Percentiles rank a stretch among this genome's conserved stretches.
Evolutionary conservation across 2,888 invertebrate genomes (phyloP).

Genomic region (Clanis bilineata): DNA sequence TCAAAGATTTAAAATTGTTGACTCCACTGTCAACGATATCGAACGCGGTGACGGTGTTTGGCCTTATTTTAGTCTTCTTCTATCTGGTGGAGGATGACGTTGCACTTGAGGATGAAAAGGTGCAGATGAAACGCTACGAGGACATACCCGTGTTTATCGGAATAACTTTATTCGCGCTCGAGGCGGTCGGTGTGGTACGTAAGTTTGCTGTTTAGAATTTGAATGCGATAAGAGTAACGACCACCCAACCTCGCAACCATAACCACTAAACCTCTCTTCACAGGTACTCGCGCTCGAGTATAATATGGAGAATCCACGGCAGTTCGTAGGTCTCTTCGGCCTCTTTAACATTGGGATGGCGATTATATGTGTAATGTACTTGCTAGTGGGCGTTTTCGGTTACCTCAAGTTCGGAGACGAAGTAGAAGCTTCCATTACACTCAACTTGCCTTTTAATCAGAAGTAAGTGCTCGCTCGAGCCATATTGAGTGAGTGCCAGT

Average conservation of each 20-base stretch:
- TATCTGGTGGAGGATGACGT: conserved; percentile 86
- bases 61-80: conserved; percentile 87
- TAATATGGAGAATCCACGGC: conserved; percentile 92
- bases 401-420: conserved; percentile 90
- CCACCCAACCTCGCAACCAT: not conserved
- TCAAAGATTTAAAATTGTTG: conserved; percentile 87
- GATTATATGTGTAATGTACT: conserved; percentile 88
- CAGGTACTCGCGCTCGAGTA: conserved; percentile 96
- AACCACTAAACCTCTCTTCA: not conserved
- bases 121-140: conserved; percentile 67
- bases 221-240: not conserved
- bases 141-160: conserved; percentile 92
- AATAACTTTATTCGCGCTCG: conserved; percentile 93
- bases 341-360: conserved; percentile 91
- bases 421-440: conserved; percentile 90
- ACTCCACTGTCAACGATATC: conserved; percentile 91
- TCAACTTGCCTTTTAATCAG: conserved; percentile 87
- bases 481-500: not conserved
- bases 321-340: conserved; percentile 89
- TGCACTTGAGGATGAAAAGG: conserved; percentile 65
- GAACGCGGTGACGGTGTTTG: conserved; percentile 87
- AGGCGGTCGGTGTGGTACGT: conserved; percentile 88
- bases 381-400: conserved; percentile 92
- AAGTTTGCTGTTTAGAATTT: not conserved
- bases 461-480: conserved; percentile 68